Conservation (phyloP, 2,888 invertebrate species). For the Allolobophora icterica region DNA sequence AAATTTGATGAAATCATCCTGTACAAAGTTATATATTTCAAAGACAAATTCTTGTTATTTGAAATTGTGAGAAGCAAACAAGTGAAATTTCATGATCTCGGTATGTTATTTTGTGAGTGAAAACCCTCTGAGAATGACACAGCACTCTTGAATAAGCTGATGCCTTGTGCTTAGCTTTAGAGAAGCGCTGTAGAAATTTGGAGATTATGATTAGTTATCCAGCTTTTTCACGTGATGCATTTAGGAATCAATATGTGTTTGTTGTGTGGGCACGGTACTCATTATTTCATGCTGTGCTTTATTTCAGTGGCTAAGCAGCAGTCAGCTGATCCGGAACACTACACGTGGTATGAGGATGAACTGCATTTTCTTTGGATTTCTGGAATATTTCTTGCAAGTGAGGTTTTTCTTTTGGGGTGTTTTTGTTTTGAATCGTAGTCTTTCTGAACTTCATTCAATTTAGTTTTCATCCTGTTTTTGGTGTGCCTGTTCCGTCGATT, state of each 20-base stretch:
- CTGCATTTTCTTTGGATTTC: conserved; percentile 24
- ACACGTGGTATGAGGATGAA: conserved; percentile 9
- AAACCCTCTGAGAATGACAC: no score
- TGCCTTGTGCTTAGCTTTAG: no score
- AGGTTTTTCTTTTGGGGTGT: background rate
- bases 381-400: conserved; percentile 31
- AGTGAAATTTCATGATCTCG: no score
- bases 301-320: background rate
- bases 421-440: background rate
- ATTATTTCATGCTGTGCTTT: background rate
- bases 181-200: no score
- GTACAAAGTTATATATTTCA: background rate
- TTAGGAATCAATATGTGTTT: background rate
- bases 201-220: no score
- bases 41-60: no score
- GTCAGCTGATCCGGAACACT: background rate
- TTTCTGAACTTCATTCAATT: background rate
- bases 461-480: background rate
- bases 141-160: no score
- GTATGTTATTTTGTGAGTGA: no score
- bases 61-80: background rate
- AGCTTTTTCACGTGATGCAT: no score
- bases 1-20: no score
- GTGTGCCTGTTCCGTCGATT: no score
- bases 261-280: background rate